Conservation (phyloP, 2,797 vertebrate genomes). For the Esox masquinongy region DNA sequence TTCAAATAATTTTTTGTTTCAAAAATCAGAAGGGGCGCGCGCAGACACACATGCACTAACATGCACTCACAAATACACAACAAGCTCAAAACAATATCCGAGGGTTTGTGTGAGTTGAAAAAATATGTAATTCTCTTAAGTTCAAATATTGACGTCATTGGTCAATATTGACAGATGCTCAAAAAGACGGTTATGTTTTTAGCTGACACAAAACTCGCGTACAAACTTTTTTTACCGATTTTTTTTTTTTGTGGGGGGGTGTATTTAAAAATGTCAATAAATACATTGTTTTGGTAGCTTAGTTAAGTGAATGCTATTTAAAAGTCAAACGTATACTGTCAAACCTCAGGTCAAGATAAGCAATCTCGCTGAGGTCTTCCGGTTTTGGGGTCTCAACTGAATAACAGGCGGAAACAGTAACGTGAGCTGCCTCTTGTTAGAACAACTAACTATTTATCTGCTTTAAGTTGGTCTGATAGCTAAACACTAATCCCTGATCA, state of each 20-base stretch:
- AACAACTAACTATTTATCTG: constrained; percentile 57
- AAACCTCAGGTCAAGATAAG: constrained; percentile 30
- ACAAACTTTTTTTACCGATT: not conserved
- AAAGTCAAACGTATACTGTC: not conserved
- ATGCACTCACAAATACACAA: too few relatives aligned
- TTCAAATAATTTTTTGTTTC: too few relatives aligned
- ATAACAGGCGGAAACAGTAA: constrained; percentile 46
- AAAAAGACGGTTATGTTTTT: not conserved
- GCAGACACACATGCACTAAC: too few relatives aligned
- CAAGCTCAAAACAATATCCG: not conserved
- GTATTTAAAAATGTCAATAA: not conserved
- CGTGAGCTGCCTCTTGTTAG: constrained; percentile 63
- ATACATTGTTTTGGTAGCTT: not conserved
- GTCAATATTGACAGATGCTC: constrained; percentile 3
- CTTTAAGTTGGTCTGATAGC: constrained; percentile 41
- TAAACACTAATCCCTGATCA: constrained; percentile 24
- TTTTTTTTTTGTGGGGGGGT: not conserved
- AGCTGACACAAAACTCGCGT: not conserved
- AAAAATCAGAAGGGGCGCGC: too few relatives aligned
- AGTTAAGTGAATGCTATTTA: not conserved
- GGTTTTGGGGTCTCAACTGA: constrained; percentile 36
- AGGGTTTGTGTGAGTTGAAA: not conserved
- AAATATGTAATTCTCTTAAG: not conserved
- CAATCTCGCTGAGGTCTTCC: constrained; percentile 35
- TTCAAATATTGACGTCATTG: not conserved